Conservation (phyloP, 1,140 invertebrate genomes). For the Lepidurus apus region DNA sequence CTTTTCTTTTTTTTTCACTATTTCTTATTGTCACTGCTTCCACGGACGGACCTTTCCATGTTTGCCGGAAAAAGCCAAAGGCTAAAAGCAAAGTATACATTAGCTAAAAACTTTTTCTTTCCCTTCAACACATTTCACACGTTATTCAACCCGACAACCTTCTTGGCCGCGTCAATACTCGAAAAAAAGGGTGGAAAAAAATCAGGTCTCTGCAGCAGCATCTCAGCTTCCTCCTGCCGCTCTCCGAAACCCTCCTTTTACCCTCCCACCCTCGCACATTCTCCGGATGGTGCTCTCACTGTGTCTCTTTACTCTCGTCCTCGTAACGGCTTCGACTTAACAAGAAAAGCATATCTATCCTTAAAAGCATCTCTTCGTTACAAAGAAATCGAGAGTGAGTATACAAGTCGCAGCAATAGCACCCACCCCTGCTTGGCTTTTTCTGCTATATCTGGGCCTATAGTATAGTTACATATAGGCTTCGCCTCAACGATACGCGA, state of each 20-base stretch:
- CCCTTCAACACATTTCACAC: constrained; percentile 3
- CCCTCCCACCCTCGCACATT: neutral
- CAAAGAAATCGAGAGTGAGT: constrained; percentile 18
- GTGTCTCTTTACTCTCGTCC: neutral
- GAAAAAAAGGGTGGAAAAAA: too few species aligned
- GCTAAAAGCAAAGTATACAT: constrained; percentile 10
- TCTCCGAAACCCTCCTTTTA: neutral
- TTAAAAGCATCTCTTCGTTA: constrained; percentile 14
- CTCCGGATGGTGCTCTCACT: neutral
- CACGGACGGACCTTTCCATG: neutral
- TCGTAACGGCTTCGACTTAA: constrained; percentile 13
- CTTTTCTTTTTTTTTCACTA: neutral
- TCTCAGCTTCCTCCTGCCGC: neutral
- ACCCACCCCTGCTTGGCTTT: too few species aligned
- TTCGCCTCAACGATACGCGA: neutral
- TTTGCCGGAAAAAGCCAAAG: neutral
- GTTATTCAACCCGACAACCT: constrained; percentile 10
- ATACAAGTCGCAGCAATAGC: neutral
- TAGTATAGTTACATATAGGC: neutral
- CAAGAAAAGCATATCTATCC: constrained; percentile 22
- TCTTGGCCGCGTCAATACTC: neutral
- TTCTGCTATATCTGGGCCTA: neutral
- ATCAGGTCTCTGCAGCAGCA: too few species aligned
- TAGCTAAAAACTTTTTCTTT: neutral
- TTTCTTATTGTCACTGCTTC: neutral